Evolutionary conservation across 1,140 invertebrate genomes (phyloP).

Genomic region (Neodiprion virginianus): DNA sequence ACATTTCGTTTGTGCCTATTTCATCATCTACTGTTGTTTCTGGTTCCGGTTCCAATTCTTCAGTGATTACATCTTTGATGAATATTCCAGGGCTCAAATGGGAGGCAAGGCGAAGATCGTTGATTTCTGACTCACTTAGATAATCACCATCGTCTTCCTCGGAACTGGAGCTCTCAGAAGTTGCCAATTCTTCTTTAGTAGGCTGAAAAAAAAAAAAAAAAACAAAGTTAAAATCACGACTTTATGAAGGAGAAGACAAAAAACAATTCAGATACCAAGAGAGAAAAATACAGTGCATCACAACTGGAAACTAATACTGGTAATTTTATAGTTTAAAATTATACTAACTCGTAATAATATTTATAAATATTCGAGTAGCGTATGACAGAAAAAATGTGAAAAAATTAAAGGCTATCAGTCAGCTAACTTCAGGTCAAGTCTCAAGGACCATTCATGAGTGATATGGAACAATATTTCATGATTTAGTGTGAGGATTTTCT

Average conservation of each 20-base stretch:
- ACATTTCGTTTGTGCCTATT: background rate
- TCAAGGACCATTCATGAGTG: background rate
- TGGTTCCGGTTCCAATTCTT: background rate
- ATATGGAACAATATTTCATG: background rate
- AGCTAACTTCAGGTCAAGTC: background rate
- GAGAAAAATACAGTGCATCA: background rate
- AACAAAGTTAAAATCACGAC: background rate
- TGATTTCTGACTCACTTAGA: constrained; percentile 20
- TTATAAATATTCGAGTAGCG: background rate
- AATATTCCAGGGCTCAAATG: background rate
- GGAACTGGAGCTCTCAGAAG: background rate
- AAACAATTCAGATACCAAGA: background rate
- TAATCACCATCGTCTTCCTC: background rate
- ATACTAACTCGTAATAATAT: background rate
- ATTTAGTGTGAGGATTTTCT: too few species aligned
- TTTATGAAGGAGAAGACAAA: background rate
- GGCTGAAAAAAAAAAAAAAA: constrained; percentile 12
- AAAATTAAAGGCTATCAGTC: background rate
- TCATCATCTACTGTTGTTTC: background rate
- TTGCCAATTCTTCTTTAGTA: background rate
- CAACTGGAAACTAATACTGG: background rate
- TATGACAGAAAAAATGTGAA: background rate
- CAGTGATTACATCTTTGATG: background rate
- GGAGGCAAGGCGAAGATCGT: constrained; percentile 13
- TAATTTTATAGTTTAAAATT: background rate